Evolutionary conservation across 2,888 invertebrate genomes (phyloP).

Genomic region (Oscheius sp.): DNA sequence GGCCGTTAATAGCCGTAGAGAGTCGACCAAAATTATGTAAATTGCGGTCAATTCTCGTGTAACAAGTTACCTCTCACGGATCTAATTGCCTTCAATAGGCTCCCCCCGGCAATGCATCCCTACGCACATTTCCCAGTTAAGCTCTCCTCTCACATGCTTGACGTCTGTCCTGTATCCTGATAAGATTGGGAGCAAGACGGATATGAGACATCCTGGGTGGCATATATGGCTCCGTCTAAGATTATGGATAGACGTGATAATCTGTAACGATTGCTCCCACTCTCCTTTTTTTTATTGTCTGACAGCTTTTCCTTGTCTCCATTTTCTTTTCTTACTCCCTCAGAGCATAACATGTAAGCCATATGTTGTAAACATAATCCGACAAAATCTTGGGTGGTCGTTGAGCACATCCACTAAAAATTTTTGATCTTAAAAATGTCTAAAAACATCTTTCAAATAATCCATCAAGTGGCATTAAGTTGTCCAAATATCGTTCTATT

Average conservation of each 20-base stretch:
- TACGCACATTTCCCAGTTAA: background rate
- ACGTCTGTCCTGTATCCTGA: too few species aligned
- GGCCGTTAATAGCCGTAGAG: constrained; percentile 17
- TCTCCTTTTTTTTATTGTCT: background rate
- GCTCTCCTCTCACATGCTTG: too few species aligned
- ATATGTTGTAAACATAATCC: background rate
- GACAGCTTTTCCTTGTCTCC: background rate
- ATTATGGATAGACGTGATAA: too few species aligned
- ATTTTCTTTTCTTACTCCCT: background rate
- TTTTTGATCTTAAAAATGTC: background rate
- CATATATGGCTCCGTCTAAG: too few species aligned
- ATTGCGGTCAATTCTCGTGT: constrained; percentile 36
- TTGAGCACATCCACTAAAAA: background rate
- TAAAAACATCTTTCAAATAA: background rate
- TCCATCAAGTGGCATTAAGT: too few species aligned
- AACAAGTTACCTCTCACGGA: constrained; percentile 20
- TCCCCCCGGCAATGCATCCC: background rate
- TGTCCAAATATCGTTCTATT: background rate
- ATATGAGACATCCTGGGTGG: too few species aligned
- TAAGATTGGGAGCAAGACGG: too few species aligned
- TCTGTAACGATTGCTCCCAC: background rate
- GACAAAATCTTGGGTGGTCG: background rate
- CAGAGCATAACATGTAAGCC: background rate
- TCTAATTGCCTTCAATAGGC: constrained; percentile 28
- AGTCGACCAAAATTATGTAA: constrained; percentile 25